Evolutionary conservation across 2,888 invertebrate species (phyloP), one percentile per base, ranked within the genome.

Genomic region (Clostera curtula): DNA sequence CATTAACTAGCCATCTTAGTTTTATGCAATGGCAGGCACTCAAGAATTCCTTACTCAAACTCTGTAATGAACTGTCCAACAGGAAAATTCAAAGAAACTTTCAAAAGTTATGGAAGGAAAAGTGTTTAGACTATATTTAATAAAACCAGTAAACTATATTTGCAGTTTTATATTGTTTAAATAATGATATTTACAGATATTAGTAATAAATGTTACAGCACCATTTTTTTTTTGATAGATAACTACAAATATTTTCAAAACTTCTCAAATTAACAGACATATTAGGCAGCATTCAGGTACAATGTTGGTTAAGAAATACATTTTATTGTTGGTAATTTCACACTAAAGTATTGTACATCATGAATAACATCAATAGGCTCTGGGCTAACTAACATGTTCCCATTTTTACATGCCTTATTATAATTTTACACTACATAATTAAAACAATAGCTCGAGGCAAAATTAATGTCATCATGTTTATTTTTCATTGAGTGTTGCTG

Each of bases 21-120:
- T 83, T 86, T 28, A 79, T 86, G 70, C 85, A 85, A 35, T 87
- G 86, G 86, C 84, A 85, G 47, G 67, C 80, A 23, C 52, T 87
- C 7, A 84, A 72, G 56, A 73, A 56, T 12, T 57, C 66, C 18
- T 37, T 83, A 8, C 35, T 56, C 2, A 73, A 70, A 49, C 47
- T 79, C 6, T 51, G 57, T 29, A 44, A 63, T 4, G 37, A 47
- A 4, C 34, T 63, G 9, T 42, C 57, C 6, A 67, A 62, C 17
- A 66, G 62, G 42, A 79, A 76, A 57, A 60, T 80, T 25, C 58
- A 69, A 47, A 71, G 52, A 33, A 79, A 73, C 38, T 57, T 82
- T 24, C 40, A 65, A 38, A 73, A 66, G 40, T 62, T 79, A 39
- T 84, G 84, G 84, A 58, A 72, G 40, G 65, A 76, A 43, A 83